Evolutionary conservation across 2,797 vertebrate species (phyloP), one percentile per base, ranked within the genome.

Genomic region (Galago senegalensis): DNA sequence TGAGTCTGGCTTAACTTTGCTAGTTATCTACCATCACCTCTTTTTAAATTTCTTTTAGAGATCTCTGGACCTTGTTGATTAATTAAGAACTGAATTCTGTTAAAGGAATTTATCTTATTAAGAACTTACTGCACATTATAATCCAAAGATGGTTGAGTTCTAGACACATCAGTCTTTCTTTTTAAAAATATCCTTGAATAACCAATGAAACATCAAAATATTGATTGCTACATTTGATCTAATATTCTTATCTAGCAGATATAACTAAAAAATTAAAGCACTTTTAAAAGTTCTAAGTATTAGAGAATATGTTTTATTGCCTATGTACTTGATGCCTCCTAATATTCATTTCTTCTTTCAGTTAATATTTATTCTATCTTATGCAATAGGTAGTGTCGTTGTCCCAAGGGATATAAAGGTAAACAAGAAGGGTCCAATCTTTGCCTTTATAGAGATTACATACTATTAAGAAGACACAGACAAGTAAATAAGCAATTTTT

Each of bases 211-310:
- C 76, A 86, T 72, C 73, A 77, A 81, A 82, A 90, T 95, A 34
- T 31, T 75, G 43, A 84, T 85, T 76, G 63, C 43, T 79, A 37
- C 37, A 34, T 79, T 72, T 72, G 67, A 40, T 77, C 46, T 93
- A 90, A 85, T 88, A 83, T 29, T 95, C 29, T 85, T 91, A 75
- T 58, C 49, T 65, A 69, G 31, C 17, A 40, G 29, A 58, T 94
- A 75, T 37, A 27, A 75, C 53, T 58, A 69, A 80, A 90, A 91
- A 87, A 65, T 67, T 82, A 75, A 95, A 88, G 20, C 20, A 85
- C 29, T 82, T 94, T 94, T 20, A 49, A 85, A 76, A 81, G 23
- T 94, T 94, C 17, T 43, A 87, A 58, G 67, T 72, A 27, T 89
- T 73, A 76, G n/a, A 76, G 77, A 91, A 72, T 46, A 81, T 82